Base-by-base conservation (phyloP, 2,888 invertebrate genomes). In the Xestia c-nigrum region DNA sequence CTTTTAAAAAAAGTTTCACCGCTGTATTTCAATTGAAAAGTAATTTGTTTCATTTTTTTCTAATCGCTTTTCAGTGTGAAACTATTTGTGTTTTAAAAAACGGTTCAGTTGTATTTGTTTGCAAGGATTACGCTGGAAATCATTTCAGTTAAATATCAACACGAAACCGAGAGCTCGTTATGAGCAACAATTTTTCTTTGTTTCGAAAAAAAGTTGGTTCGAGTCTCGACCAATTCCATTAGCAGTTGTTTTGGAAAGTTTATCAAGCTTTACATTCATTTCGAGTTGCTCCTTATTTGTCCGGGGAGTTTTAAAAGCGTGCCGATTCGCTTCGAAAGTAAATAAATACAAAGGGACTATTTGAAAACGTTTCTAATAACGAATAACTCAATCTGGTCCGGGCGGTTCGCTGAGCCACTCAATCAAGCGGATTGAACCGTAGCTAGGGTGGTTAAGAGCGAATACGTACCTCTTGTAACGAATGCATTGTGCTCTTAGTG, bases 401-500 rank as follows among this genome's bases (percentile, higher is more conserved):
- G 68, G 72, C 74, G 78, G 85, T 86, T 88, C 90, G 90, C 88
- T 86, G 88, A 91, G 89, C 88, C 88, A 93, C 94, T 94, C 94
- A 92, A 94, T 94, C 93, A 94, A 93, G 91, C 90, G 91, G 90
- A 93, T 93, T 92, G 94, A 93, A 91, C 86, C 80, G 85, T 82
- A 59, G 38, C 38, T 61, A 38, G 85, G 86, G 83, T 78, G 77
- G 89, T 90, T 83, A 85, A 84, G 71, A 90, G 89, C 86, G 90
- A 91, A 92, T 92, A 93, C 90, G 91, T 91, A 90, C 89, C 87
- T 88, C 88, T 88, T 87, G 93, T 95, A 95, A 95, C 94, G 93
- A 95, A 95, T 93, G 94, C 94, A 95, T 95, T 96, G 95, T 95
- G 90, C 93, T 90, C 91, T 93, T 93, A 92, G 92, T 91, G 91